Evolutionary conservation across 2,888 invertebrate species (phyloP), one percentile per base, ranked within the genome.

Genomic region (Oscheius sp.): DNA sequence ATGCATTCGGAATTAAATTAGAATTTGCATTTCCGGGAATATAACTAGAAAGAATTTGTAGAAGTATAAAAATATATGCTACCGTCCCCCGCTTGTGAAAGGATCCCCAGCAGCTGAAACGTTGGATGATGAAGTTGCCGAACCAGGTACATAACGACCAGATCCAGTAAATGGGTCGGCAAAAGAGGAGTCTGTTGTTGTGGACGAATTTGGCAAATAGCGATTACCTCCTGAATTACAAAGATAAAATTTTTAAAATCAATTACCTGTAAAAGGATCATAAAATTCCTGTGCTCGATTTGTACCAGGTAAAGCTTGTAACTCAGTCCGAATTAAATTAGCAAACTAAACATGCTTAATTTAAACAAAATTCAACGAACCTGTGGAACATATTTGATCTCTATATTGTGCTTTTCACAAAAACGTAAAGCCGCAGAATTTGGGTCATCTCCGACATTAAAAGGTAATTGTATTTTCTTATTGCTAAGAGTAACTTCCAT

Each of bases 401-500:
- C 93, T 72, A 97, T 89, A 80, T 91, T 89, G 86, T 97, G 90
- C 81, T 91, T 91, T 81, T 93, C 91, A 73, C 96, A 92, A 86
- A 97, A 97, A 30, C 90, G 89, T 86, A 96, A 94, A 0, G 97
- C 95, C 0, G 92, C 92, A 61, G 90, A 89, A 92, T 94, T 96
- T 0, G 95, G 94, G 88, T 97, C 95, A 78, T 97, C 93, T 22
- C 90, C 91, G 70, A 90, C 90, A 87, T 97, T 95, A 87, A 92
- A 97, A 0, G 95, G 95, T 74, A 97, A 88, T 86, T 96, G 94
- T 20, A 95, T 41, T 1, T 26, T 91, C 54, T 91, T 91, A 0
- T 92, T 93, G 84, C 94, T 93, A 65, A 96, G 92, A 82, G 95
- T 95, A n/a, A 97, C 94, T 75, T 91, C 92, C 87, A 97, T 96